These are phyloP conservation scores for Aphidius gifuensis DNA, from an alignment of 1,140 invertebrate species.

Conservation along the genomic window DNA sequence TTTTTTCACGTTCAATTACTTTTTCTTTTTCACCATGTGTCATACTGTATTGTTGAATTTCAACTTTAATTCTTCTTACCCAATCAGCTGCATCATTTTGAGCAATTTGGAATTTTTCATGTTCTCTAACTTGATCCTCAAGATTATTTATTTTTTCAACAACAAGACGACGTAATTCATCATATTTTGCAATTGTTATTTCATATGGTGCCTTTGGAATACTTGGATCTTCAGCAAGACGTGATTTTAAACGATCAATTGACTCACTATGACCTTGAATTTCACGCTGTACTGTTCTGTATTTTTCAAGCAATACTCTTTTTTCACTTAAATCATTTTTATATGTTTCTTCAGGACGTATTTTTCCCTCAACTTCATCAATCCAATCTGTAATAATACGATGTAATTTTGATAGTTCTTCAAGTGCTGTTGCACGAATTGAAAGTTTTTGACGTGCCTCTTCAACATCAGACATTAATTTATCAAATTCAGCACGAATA, in stretches of 20 bases:
- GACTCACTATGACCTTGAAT: conserved; percentile 73
- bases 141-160: conserved; percentile 65
- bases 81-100: conserved; percentile 83
- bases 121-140: conserved; percentile 79
- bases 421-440: conserved; percentile 69
- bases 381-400: conserved; percentile 80
- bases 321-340: conserved; percentile 87
- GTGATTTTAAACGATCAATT: conserved; percentile 68
- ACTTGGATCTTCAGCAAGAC: conserved; percentile 64
- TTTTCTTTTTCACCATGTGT: conserved; percentile 78
- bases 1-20: conserved; percentile 70
- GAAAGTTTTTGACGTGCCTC: conserved; percentile 72
- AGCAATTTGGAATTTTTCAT: conserved; percentile 81
- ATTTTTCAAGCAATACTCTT: conserved; percentile 81
- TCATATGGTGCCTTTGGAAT: conserved; percentile 68
- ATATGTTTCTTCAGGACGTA: conserved; percentile 67
- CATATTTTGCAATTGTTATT: conserved; percentile 68
- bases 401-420: conserved; percentile 80
- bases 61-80: conserved; percentile 78
- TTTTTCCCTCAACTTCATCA: conserved; percentile 80
- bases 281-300: conserved; percentile 72
- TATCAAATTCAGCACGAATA: conserved; percentile 84
- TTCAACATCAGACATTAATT: conserved; percentile 75
- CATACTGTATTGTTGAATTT: conserved; percentile 81
- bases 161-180: conserved; percentile 65